These are phyloP conservation scores for Dipodomys spectabilis DNA, from an alignment of 2,113 vertebrate genomes.

Conservation along the genomic window DNA sequence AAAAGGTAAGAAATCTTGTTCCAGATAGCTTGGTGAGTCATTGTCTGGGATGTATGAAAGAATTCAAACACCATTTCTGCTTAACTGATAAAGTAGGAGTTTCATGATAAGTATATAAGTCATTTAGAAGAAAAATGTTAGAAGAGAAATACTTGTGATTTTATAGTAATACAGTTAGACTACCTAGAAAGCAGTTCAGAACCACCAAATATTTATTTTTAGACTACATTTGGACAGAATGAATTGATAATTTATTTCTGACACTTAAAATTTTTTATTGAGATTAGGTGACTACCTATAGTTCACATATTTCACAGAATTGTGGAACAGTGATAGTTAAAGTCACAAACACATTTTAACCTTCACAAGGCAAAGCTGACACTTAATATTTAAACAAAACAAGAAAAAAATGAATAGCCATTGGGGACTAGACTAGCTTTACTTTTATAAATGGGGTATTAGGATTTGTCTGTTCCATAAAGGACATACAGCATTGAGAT, in stretches of 20 bases:
- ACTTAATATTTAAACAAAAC: slow-evolving; percentile 6
- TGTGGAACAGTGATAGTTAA: no score
- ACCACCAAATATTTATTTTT: slow-evolving; percentile 49
- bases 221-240: slow-evolving; percentile 39
- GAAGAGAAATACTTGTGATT: slow-evolving; percentile 54
- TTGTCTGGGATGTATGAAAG: not conserved
- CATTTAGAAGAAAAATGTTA: slow-evolving; percentile 12
- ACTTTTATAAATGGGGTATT: slow-evolving; percentile 85
- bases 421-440: slow-evolving; percentile 53
- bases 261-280: not conserved
- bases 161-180: not conserved
- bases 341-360: no score
- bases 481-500: slow-evolving; percentile 90
- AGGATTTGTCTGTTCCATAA: slow-evolving; percentile 88
- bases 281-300: no score
- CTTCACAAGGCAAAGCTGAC: not conserved
- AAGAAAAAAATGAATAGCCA: slow-evolving; percentile 34
- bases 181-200: slow-evolving; percentile 35
- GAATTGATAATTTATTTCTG: slow-evolving; percentile 55
- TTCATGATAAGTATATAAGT: slow-evolving; percentile 42
- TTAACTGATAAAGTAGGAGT: not conserved
- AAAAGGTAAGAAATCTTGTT: not conserved
- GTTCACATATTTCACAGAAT: no score
- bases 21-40: not conserved
- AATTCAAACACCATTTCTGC: not conserved